Evolutionary conservation across 1,140 invertebrate species (phyloP), one percentile per base, ranked within the genome.

Genomic region (Glossosoma conforme): DNA sequence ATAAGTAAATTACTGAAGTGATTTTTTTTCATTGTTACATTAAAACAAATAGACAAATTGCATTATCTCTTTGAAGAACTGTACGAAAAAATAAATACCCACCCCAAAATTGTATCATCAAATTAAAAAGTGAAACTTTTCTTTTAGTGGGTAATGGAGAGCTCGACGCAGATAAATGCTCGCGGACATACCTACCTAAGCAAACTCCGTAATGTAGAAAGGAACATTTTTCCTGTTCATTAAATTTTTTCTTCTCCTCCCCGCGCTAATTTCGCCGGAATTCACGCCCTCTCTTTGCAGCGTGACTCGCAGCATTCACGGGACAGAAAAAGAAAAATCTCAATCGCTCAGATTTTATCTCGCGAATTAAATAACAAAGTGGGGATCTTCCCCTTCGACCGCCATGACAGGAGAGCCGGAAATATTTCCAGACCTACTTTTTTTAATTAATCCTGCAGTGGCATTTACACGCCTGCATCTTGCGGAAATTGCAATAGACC

Each of bases 121-220:
- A 75, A 75, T 75, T 75, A 75, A 75, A 75, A 75, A 75, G 70
- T 69, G 68, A 74, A 75, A 74, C 71, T 75, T 75, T 75, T 75
- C 71, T 74, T 68, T 74, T 73, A 74, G 70, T 69, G 69, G 65
- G 70, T 75, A 74, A 75, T 75, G 72, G 72, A 70, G 70, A 75
- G 71, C 66, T 69, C 68, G 65, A 72, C 71, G 69, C 68, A 72
- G 69, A 75, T 74, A 74, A 74, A 75, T 75, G 73, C n/a, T n/a
- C 69, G 70, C 72, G 65, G 49, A 18, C 48, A 25, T n/a, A 35
- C 17, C 15, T 38, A 40, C 25, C 11, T 44, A 56, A 25, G 20
- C 15, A 24, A 47, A 49, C 33, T 44, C n/a, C n/a, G 11, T 33
- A 40, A 42, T 72, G 70, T 69, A 72, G 70, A 73, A 75, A 72